phyloP scores from a whole-genome alignment of 2,113 vertebrate species.

The Equus przewalskii region DNA sequence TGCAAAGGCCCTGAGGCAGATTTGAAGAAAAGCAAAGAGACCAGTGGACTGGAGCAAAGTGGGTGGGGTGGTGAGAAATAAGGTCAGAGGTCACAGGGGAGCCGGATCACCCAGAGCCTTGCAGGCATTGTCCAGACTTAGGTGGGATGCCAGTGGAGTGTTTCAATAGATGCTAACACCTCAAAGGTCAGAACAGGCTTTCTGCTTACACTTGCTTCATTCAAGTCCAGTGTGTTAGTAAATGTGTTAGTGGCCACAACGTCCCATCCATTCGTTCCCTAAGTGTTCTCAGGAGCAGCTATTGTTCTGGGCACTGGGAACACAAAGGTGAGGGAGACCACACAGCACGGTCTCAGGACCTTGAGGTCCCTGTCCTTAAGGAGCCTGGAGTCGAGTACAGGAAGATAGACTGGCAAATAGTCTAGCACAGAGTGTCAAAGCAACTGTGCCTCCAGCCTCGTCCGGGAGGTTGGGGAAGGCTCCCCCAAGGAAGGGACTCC shows the following conservation, averaged over 20 bases:
- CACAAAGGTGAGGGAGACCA: background rate
- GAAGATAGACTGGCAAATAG: background rate
- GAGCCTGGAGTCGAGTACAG: background rate
- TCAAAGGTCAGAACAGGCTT: background rate
- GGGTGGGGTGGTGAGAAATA: background rate
- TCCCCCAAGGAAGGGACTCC: background rate
- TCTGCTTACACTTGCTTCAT: background rate
- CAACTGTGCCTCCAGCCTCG: background rate
- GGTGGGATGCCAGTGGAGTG: background rate
- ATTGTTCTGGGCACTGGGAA: background rate
- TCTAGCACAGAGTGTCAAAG: background rate
- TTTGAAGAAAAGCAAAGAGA: background rate
- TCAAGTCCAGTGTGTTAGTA: background rate
- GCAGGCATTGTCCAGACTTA: background rate
- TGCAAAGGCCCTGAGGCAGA: background rate
- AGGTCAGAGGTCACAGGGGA: background rate
- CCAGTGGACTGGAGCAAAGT: background rate
- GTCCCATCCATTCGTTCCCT: background rate
- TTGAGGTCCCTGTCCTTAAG: background rate
- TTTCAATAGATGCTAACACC: background rate
- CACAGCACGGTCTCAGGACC: accelerated
- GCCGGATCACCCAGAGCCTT: background rate
- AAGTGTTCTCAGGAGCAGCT: background rate
- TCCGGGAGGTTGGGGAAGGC: background rate
- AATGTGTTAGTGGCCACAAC: too few species aligned